Base-by-base conservation (phyloP, 2,113 vertebrate species). In the Lampris megalopsis region DNA sequence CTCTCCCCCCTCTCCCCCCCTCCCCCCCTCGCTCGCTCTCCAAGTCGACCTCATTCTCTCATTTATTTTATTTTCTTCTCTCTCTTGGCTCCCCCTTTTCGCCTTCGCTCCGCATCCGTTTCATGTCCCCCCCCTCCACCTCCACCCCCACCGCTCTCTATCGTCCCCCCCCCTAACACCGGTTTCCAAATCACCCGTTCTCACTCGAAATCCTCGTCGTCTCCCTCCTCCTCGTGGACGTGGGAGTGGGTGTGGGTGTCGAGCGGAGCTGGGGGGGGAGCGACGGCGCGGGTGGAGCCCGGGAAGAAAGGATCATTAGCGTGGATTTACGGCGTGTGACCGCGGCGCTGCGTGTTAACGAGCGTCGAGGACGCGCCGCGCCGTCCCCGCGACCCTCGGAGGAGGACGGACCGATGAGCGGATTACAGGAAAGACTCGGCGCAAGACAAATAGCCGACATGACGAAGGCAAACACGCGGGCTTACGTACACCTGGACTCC, bases 281-380 rank as follows among this genome's bases (percentile, higher is more conserved):
- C 69, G 52, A 68, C 38, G 75, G 83, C 24, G 24, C 24, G 59
- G n/a, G 42, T 36, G 2, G 56, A 53, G 4, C 48, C 60, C 52
- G 50, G 77, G 86, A 83, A 90, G 63, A 88, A 82, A 86, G 73
- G 64, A 68, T 82, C 60, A 63, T 37, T 38, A 64, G 62, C 60
- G 40, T 73, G 68, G 60, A 81, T 71, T 89, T 80, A 83, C 53
- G 57, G 59, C 67, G 5, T 8, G 11, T 84, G 79, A 75, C 71
- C 37, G 7, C 67, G 49, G 79, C 67, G 62, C 53, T 79, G 70
- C 73, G 65, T 79, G 83, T 88, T 71, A 85, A 84, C 79, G 68
- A 73, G 54, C 66, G 57, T 68, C 24, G 24, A n/a, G 63, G 67
- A 80, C 73, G 75, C 76, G 71, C 58, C 68, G 72, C 50, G 68